Evolutionary conservation across 2,888 invertebrate genomes (phyloP), one percentile per base, ranked within the genome.

Genomic region (Leptura quadrifasciata): DNA sequence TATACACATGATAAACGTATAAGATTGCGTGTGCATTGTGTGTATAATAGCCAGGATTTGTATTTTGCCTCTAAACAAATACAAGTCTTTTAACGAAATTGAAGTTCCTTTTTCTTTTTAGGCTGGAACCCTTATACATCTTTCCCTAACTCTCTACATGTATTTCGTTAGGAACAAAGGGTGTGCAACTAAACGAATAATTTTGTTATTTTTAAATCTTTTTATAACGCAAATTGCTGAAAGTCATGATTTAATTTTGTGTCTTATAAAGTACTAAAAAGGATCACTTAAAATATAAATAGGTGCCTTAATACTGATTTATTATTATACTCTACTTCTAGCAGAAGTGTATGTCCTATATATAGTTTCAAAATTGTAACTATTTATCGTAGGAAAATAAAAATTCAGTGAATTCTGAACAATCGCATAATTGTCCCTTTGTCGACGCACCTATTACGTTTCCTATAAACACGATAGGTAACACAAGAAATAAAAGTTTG

Each of bases 1-100:
- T 35, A 2, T 39, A 20, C 12, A 39, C 31, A 63, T 63, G 63
- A 63, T 10, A 63, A 35, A 20, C 39, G 18, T 39, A 39, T 15
- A 20, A 35, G 63, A 63, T 61, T 61, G 17, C 39, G 39, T 63
- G 63, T 63, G 63, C 63, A 63, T 17, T 17, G 35, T 20, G 63
- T 35, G 63, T 63, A 63, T 63, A 63, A 63, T 39, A 35, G 63
- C 17, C n/a, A 17, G 63, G 63, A 63, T 63, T 63, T 63, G 63
- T 63, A 63, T 63, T 63, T 63, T 63, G 63, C 18, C 39, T 63
- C 63, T 63, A 63, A 63, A 63, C 63, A 63, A 63, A 63, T 63
- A 63, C 39, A 20, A n/a, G 63, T 39, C 63, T 63, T 63, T 63
- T 63, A 63, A 63, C 63, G n/a, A 39, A 63, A 63, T 63, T 63